Conservation (phyloP, 2,888 invertebrate species). For the Lordiphosa andalusiaca region DNA sequence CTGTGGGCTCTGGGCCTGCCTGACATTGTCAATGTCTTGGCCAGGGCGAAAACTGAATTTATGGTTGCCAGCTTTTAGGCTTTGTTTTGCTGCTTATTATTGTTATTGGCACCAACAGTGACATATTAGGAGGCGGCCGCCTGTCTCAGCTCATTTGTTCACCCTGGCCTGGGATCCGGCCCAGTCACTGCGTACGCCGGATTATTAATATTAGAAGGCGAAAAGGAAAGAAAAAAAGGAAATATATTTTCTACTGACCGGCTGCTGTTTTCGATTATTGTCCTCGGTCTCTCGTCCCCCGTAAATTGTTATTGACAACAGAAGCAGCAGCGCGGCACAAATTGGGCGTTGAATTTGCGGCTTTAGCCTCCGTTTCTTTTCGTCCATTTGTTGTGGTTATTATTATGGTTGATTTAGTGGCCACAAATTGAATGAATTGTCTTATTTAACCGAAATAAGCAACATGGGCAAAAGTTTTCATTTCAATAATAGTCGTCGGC, state of each 20-base stretch:
- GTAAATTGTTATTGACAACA: conserved; percentile 77
- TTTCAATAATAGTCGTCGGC: conserved; percentile 61
- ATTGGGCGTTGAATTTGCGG: conserved; percentile 73
- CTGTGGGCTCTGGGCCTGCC: conserved; percentile 22
- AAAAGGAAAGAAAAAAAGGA: conserved; percentile 36
- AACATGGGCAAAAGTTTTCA: conserved; percentile 51
- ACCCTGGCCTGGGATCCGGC: conserved; percentile 24
- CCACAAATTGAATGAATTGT: conserved; percentile 75
- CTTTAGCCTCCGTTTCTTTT: conserved; percentile 35
- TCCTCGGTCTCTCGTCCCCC: conserved; percentile 47
- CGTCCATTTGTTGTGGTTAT: conserved; percentile 70
- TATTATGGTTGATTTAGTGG: conserved; percentile 74
- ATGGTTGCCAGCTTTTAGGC: conserved; percentile 73
- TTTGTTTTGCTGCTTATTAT: conserved; percentile 75
- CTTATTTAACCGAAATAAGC: conserved; percentile 71
- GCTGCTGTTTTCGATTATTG: conserved; percentile 75
- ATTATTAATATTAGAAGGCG: conserved; percentile 70
- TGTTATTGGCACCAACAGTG: conserved; percentile 76
- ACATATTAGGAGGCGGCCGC: conserved; percentile 63
- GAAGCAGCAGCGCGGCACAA: conserved; percentile 73
- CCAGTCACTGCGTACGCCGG: conserved; percentile 53
- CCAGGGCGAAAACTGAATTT: conserved; percentile 58
- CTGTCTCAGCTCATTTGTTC: conserved; percentile 66
- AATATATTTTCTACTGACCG: conserved; percentile 73
- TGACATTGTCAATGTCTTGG: conserved; percentile 67